A percentile compares a stretch with the other conserved stretches of the same genome.
Conservation (phyloP, 2,888 invertebrate species). For the Eilema caniola region DNA sequence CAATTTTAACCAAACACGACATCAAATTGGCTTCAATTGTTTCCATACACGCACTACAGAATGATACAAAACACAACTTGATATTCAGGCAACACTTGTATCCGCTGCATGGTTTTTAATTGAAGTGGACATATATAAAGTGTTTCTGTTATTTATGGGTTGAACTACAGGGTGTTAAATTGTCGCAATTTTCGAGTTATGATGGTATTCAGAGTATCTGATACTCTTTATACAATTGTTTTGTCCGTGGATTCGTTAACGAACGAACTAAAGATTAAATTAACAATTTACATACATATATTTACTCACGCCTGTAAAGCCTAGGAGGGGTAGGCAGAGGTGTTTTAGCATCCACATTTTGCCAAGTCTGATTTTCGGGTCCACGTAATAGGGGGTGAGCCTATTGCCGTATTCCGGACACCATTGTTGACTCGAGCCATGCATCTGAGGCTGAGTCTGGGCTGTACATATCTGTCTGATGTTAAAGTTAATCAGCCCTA, state of each 20-base stretch:
- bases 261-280: too few relatives aligned
- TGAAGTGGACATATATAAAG: conserved; percentile 14
- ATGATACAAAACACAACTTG: conserved; percentile 5
- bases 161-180: neutral
- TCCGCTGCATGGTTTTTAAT: conserved; percentile 15
- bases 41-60: neutral
- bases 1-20: neutral
- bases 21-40: neutral
- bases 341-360: too few relatives aligned
- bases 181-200: neutral
- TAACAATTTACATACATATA: too few relatives aligned
- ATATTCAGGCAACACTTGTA: neutral
- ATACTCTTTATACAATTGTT: neutral
- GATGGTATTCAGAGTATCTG: conserved; percentile 4
- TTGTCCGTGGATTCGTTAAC: neutral
- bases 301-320: too few relatives aligned
- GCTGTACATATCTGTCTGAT: too few relatives aligned
- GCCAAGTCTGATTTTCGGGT: too few relatives aligned
- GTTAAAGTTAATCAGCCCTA: too few relatives aligned
- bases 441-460: too few relatives aligned
- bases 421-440: too few relatives aligned
- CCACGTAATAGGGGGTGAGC: too few relatives aligned
- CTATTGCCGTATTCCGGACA: too few relatives aligned
- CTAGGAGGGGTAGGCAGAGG: too few relatives aligned
- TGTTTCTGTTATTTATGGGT: conserved; percentile 14